phyloP scores from a whole-genome alignment of 2,113 vertebrate species.

The Aspiorhynchus laticeps region DNA sequence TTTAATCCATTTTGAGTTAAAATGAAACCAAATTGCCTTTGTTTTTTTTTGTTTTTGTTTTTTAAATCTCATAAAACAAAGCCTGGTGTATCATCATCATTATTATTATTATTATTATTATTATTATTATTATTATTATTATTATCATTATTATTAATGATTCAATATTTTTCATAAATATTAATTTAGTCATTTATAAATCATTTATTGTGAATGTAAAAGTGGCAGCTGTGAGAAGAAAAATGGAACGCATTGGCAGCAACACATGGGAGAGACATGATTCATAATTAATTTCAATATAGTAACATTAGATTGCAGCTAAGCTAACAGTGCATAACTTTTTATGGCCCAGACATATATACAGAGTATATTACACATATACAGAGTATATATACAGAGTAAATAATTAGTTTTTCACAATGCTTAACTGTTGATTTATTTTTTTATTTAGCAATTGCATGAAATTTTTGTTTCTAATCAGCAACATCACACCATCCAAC shows the following conservation, averaged over 20 bases:
- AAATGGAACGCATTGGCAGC: background rate
- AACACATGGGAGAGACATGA: background rate
- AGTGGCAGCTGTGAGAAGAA: conserved; percentile 4
- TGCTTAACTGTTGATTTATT: background rate
- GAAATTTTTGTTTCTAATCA: background rate
- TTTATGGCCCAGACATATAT: background rate
- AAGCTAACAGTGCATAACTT: background rate
- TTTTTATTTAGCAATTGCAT: background rate
- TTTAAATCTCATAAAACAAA: background rate
- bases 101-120: background rate
- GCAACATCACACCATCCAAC: background rate
- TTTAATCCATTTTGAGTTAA: background rate
- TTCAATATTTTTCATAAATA: background rate
- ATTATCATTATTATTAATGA: background rate
- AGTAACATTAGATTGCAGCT: background rate
- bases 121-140: background rate
- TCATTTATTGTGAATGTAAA: background rate
- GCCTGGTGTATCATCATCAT: background rate
- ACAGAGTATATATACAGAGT: background rate
- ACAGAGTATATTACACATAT: background rate
- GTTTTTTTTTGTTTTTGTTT: too few species aligned
- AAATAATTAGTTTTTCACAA: background rate
- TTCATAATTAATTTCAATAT: background rate
- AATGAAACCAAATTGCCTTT: background rate
- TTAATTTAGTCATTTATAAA: background rate